Conservation (phyloP, 2,113 vertebrate species). For the Sarotherodon lohbergeri region DNA sequence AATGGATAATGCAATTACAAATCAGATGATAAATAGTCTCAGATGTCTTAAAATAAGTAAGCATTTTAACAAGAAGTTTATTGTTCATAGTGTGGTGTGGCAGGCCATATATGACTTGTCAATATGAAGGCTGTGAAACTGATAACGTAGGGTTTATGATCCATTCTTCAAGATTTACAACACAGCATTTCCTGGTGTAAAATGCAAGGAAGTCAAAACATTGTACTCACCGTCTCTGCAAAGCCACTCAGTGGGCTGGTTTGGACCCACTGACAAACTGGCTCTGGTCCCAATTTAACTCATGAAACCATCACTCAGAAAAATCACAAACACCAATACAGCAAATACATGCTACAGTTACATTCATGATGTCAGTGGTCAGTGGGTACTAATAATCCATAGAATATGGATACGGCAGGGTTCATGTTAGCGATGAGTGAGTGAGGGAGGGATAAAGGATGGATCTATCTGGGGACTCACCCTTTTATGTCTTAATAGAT, state of each 20-base stretch:
- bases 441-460: slow-evolving; percentile 16
- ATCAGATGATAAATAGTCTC: not conserved
- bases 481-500: slow-evolving; percentile 58
- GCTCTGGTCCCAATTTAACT: not conserved
- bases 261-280: not conserved
- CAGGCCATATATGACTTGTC: fast-evolving
- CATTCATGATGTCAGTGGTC: not conserved
- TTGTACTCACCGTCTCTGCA: not conserved
- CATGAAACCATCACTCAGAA: not conserved
- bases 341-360: not conserved
- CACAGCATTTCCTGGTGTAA: not conserved
- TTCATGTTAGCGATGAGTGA: not conserved
- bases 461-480: slow-evolving; percentile 38
- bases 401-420: not conserved
- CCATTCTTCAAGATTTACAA: not conserved
- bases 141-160: fast-evolving
- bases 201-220: not conserved
- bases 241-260: not conserved
- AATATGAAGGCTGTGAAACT: not conserved
- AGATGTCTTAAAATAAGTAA: not conserved
- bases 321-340: not conserved
- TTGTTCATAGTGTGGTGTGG: not conserved
- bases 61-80: not conserved
- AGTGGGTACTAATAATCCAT: not conserved
- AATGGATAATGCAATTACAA: not conserved